Evolutionary conservation across 2,888 invertebrate species (phyloP).

Genomic region (Branchellion lobata): DNA sequence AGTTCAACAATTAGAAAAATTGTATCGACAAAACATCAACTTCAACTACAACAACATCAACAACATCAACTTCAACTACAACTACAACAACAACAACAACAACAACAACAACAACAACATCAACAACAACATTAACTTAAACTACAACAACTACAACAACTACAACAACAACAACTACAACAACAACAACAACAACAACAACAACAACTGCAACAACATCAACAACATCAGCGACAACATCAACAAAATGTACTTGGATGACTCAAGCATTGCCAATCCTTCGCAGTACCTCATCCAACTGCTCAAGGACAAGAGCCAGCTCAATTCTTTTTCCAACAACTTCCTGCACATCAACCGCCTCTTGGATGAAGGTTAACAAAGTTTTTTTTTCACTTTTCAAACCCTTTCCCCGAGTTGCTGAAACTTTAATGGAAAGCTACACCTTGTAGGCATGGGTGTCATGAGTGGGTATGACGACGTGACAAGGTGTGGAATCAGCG

Average conservation of each 20-base stretch:
- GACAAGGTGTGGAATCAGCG: no score
- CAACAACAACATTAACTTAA: no score
- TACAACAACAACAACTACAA: no score
- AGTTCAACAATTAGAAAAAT: no score
- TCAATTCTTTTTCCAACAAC: slow-evolving; percentile 98
- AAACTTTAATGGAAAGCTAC: not conserved
- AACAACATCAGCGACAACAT: no score
- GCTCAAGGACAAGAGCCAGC: slow-evolving; percentile 99
- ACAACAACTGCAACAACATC: no score
- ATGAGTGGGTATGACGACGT: not conserved
- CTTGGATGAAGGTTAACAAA: slow-evolving; percentile 87
- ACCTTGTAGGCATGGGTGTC: not conserved
- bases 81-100: not conserved
- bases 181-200: no score
- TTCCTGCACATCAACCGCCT: slow-evolving; percentile 98
- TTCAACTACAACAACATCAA: not conserved
- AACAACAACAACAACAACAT: no score
- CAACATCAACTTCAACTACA: not conserved
- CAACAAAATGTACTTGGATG: not conserved
- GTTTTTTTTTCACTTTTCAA: not conserved
- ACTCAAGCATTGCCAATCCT: not conserved
- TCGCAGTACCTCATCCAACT: slow-evolving; percentile 88
- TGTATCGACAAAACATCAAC: not conserved
- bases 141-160: no score
- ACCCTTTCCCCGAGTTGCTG: not conserved